Percentiles rank a stretch among this genome's conserved stretches.
These are phyloP conservation scores for Fringilla coelebs DNA, from an alignment of 2,797 vertebrate species.

Conservation along the genomic window DNA sequence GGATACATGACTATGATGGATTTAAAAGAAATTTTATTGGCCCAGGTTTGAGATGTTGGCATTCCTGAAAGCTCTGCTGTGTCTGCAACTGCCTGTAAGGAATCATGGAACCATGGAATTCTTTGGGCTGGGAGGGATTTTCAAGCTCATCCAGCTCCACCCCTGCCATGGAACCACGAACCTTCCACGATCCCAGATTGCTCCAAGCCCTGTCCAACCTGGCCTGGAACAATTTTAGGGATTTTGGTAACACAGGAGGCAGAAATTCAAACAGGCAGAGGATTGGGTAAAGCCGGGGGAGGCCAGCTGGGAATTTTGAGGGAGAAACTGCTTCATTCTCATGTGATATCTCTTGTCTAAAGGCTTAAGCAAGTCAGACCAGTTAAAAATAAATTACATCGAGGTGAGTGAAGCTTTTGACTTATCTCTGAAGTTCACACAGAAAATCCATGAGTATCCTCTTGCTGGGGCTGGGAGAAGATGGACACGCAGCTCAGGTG, in stretches of 20 bases:
- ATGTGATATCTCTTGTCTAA: neutral
- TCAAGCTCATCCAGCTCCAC: neutral
- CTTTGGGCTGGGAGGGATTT: neutral
- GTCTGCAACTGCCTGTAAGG: neutral
- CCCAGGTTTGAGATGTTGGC: neutral
- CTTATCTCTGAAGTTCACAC: neutral
- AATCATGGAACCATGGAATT: neutral
- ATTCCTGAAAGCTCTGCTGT: neutral
- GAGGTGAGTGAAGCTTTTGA: neutral
- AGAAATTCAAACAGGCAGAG: neutral
- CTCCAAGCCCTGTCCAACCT: neutral
- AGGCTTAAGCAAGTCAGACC: neutral
- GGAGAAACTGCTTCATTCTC: neutral
- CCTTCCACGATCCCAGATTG: neutral
- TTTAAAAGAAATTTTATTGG: neutral
- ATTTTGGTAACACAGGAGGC: neutral
- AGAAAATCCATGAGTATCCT: neutral
- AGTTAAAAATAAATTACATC: neutral
- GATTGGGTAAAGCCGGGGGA: neutral
- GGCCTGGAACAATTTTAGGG: neutral
- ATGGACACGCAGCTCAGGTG: neutral
- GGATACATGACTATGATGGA: accelerated
- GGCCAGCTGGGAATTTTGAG: neutral
- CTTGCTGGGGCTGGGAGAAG: neutral
- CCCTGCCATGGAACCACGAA: neutral